Conservation (phyloP, 1,140 invertebrate species). For the Euglossa dilemma region DNA sequence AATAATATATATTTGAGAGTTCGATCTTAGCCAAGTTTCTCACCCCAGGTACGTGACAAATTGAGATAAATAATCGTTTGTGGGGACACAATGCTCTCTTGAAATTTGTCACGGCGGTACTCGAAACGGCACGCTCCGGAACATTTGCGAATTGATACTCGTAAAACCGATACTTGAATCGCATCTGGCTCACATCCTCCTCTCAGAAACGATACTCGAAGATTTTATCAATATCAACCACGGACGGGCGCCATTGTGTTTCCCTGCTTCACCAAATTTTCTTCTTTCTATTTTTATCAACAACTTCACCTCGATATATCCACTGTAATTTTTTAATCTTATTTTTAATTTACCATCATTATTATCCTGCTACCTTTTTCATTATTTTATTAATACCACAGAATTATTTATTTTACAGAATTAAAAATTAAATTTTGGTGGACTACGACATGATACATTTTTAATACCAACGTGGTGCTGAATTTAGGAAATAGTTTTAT, state of each 20-base stretch:
- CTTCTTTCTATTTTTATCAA: not conserved
- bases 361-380: not conserved
- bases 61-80: conserved; percentile 74
- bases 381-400: not conserved
- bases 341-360: not conserved
- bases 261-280: not conserved
- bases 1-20: not conserved
- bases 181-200: conserved; percentile 51
- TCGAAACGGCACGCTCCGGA: conserved; percentile 66
- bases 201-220: conserved; percentile 10
- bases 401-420: too few species aligned
- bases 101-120: conserved; percentile 66
- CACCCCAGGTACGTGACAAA: conserved; percentile 64
- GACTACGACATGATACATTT: too few species aligned
- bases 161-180: conserved; percentile 43
- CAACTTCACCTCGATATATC: not conserved
- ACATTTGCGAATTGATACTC: conserved; percentile 47
- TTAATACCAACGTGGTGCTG: too few species aligned
- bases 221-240: conserved; percentile 12
- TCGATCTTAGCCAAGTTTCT: not conserved
- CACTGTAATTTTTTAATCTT: not conserved
- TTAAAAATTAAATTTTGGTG: too few species aligned
- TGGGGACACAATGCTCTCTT: conserved; percentile 59
- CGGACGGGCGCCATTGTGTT: too few species aligned
- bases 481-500: too few species aligned